Base-by-base conservation (phyloP, 2,888 invertebrate species). In the Drosophila tripunctata region DNA sequence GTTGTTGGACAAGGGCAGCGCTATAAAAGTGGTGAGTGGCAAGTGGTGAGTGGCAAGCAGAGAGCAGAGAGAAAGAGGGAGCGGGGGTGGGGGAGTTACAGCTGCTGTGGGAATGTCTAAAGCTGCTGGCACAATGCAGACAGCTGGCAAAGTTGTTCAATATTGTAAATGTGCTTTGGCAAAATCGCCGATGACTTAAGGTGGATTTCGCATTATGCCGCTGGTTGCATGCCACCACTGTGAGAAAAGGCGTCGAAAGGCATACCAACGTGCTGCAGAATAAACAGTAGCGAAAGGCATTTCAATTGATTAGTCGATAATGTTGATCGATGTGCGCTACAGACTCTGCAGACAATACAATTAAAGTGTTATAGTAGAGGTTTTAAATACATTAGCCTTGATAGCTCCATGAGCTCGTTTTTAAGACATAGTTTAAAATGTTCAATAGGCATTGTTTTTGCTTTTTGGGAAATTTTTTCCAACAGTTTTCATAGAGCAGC, bases 131-230 rank as follows among this genome's bases (percentile, higher is more conserved):
- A 75, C 69, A 75, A 77, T 77, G 69, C 82, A 66, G 67, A 71
- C 79, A 79, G 75, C 85, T 85, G 79, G 78, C 75, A 75, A 85
- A 70, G 75, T 73, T 78, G 81, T 77, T 80, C 84, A 64, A 75
- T 64, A 79, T 75, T 65, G 64, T 66, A 58, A 64, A 73, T 73
- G 72, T 73, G 63, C 58, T 72, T 73, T 63, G n/a, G 77, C 60
- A 36, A 67, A 78, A 55, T 58, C 64, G 66, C 71, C 75, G 81
- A 54, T 66, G 75, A 76, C 83, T 79, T 85, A 82, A 78, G 75
- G 58, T 75, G 65, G 63, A 78, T 74, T 81, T 51, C 31, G 22
- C 44, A 60, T 12, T 36, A 48, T 45, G 40, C 38, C 45, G 31
- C 31, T 19, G 41, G 35, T 33, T 62, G 31, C 35, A 24, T 44